Base-by-base conservation (phyloP, 1,140 invertebrate genomes). In the Pissodes strobi region DNA sequence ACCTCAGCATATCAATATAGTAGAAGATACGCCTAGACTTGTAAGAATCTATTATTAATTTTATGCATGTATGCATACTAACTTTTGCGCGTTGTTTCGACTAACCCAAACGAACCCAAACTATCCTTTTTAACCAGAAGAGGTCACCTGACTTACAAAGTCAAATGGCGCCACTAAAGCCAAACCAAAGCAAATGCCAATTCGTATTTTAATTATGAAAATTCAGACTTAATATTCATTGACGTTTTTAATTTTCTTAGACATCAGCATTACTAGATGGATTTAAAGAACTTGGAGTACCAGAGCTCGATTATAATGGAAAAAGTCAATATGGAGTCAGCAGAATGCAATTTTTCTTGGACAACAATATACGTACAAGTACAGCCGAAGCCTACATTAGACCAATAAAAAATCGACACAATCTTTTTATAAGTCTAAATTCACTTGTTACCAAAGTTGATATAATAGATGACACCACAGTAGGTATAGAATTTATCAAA, bases 401-500 rank as follows among this genome's bases (percentile, higher is more conserved):
- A 4, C 51, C 51, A 3, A 22, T 64, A 30, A 15, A 10, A 27
- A 30, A 60, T n/a, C n/a, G 62, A 2, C 2, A 13, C 17, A 69
- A 69, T 52, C 23, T 69, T 1, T 19, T 37, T 17, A 1, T 57
- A 27, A 45, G 19, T 9, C 8, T 45, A 71, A 63, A 84, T 2
- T 25, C 38, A 1, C 17, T 43, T 1, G 55, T 27, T 6, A 57
- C 39, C 1, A 57, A 57, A 25, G 25, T 57, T 6, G 3, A 43
- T 8, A 13, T 57, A 10, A 12, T 23, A 10, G 4, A 93, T 65
- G 72, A 23, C 34, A 84, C 82, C 70, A 88, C 88, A 0, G 83
- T 83, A 22, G 88, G 85, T 0, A 88, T 91, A 0, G 87, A 90
- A 75, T 91, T 88, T 69, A 77, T 87, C 1, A 82, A 79, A 56